These are phyloP conservation scores for Corythornis leucogaster DNA, from an alignment of 2,797 vertebrate genomes.

Conservation along the genomic window DNA sequence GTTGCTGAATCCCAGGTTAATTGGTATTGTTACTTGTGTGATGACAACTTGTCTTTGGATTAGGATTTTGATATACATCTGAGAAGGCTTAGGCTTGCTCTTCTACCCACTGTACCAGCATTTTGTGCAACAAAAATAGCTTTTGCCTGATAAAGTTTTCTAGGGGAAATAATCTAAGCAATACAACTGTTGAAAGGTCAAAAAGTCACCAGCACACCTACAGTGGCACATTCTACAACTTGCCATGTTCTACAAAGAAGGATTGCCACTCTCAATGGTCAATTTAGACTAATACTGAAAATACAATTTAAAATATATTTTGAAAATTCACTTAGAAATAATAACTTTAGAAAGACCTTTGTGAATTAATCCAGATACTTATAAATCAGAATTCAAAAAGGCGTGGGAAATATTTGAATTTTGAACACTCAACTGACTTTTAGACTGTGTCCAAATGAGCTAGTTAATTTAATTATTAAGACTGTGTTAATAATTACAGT, in stretches of 20 bases:
- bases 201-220: not conserved
- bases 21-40: not conserved
- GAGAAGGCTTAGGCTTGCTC: not conserved
- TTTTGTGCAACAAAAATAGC: not conserved
- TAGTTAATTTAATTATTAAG: not conserved
- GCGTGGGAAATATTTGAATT: not conserved
- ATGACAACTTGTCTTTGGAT: not conserved
- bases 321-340: fast-evolving
- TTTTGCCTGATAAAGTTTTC: not conserved
- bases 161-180: not conserved
- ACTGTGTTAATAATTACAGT: not conserved
- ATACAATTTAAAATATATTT: not conserved
- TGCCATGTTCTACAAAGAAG: not conserved
- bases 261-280: not conserved
- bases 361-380: not conserved
- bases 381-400: not conserved
- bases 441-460: not conserved
- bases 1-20: not conserved
- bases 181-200: not conserved
- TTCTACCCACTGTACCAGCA: not conserved
- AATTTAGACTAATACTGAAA: not conserved
- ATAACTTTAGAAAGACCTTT: not conserved
- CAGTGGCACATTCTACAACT: not conserved
- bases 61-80: not conserved
- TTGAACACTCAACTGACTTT: not conserved